Conservation (phyloP, 2,888 invertebrate genomes). For the Himalopsyche kuldschensis region DNA sequence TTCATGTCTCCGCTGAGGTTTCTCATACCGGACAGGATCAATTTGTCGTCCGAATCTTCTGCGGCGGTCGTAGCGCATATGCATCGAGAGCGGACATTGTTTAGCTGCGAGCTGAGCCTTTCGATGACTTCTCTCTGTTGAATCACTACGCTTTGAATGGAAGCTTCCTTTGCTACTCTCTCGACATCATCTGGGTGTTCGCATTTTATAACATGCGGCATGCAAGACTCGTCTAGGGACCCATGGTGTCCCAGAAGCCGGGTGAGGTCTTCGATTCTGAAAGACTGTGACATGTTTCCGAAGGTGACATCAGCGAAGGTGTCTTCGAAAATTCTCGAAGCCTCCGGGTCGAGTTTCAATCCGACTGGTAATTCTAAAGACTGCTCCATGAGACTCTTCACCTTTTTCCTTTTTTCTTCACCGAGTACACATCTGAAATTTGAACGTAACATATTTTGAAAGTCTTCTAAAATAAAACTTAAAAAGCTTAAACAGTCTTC, state of each 20-base stretch:
- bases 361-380: constrained; percentile 57
- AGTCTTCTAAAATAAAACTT: too few relatives aligned
- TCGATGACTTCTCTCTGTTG: constrained; percentile 35
- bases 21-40: constrained; percentile 4
- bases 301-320: constrained; percentile 54
- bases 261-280: constrained; percentile 55
- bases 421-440: constrained; percentile 53
- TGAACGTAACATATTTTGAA: constrained; percentile 30
- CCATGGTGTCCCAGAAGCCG: constrained; percentile 57
- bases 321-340: constrained; percentile 51
- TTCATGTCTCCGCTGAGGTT: constrained; percentile 33
- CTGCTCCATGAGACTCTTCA: constrained; percentile 57
- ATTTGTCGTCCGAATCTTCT: constrained; percentile 24
- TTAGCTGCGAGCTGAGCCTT: constrained; percentile 47
- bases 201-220: neutral
- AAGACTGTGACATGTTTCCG: constrained; percentile 53
- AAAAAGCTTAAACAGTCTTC: neutral
- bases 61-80: constrained; percentile 42
- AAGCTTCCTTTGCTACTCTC: neutral
- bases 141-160: neutral
- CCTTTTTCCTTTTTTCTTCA: constrained; percentile 56
- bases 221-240: constrained; percentile 41
- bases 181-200: neutral
- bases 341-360: constrained; percentile 54
- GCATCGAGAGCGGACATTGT: constrained; percentile 42